Base-by-base conservation (phyloP, 1,140 invertebrate species). In the Tetramorium parvispinum region DNA sequence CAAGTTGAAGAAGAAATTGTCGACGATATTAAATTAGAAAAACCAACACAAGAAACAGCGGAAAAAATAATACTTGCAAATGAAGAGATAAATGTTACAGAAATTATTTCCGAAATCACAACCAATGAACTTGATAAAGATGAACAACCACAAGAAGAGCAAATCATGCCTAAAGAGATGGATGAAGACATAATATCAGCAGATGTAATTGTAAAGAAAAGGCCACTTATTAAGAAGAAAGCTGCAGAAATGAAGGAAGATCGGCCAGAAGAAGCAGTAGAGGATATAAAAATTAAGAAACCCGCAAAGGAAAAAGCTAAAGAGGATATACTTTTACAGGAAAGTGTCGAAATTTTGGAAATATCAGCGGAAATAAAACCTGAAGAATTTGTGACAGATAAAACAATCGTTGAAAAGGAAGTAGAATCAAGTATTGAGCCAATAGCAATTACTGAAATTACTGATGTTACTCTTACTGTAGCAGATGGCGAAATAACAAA, bases 31-130 rank as follows among this genome's bases (percentile, higher is more conserved):
- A 94, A 76, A 13, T 83, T 89, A 21, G 94, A 95, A 68, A 93
- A 96, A 81, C 93, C 94, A 16, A 93, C 94, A 85, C 93, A 95
- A 76, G 92, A 95, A 65, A 94, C 94, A 85, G 93, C 95, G 5
- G 53, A 65, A 87, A 88, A 76, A 81, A 32, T 75, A 53, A 11
- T 89, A 37, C 32, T 79, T 40, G 13, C 81, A 43, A 89, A 81
- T 65, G 81, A 82, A 0, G 66, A 87, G 2, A 53, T 89, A 16
- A 76, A 89, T 46, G 83, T 88, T 5, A 87, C 66, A 21, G 91
- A 92, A 87, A 71, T 91, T 7, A 55, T 91, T 18, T n/a, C 87
- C 18, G 89, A 88, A 85, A 61, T 86, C 2, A 51, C 75, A 8
- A 11, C 68, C 0, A 70, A 78, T 76, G 75, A 91, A 85, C 16